Percentiles rank a stretch among this genome's conserved stretches.
Evolutionary conservation across 2,113 vertebrate genomes (phyloP).

Genomic region (Limnothrissa miodon): DNA sequence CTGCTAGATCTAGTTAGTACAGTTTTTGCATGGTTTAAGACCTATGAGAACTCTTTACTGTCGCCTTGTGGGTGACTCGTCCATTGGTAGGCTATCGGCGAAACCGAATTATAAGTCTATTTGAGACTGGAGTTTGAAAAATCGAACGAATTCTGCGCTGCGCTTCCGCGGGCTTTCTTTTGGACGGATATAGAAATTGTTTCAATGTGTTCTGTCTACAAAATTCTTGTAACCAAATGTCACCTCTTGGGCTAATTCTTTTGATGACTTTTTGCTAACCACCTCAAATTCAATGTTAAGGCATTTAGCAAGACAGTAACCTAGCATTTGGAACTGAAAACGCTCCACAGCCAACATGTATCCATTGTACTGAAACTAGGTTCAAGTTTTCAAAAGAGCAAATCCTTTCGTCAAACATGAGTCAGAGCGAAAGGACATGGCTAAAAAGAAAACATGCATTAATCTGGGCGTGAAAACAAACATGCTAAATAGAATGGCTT

Average conservation of each 20-base stretch:
- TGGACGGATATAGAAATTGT: constrained; percentile 2
- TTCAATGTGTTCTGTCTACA: neutral
- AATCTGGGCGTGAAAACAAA: neutral
- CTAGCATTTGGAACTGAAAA: neutral
- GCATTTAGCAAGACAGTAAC: neutral
- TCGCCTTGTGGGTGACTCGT: neutral
- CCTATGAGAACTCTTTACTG: neutral
- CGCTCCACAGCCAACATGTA: neutral
- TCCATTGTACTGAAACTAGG: neutral
- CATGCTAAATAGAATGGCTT: neutral
- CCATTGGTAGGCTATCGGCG: neutral
- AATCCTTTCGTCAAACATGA: neutral
- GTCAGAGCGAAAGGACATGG: neutral
- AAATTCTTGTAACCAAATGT: neutral
- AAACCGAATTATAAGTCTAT: neutral
- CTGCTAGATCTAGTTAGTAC: neutral
- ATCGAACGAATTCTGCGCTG: constrained; percentile 11
- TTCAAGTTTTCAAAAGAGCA: neutral
- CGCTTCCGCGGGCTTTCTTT: constrained; percentile 9
- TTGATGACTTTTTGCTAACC: neutral
- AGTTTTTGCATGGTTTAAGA: neutral
- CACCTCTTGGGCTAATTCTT: neutral
- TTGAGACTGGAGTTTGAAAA: neutral
- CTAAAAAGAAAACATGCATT: neutral
- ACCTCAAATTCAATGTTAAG: neutral